phyloP scores from a whole-genome alignment of 2,113 vertebrate species.

The Lasiurus cinereus region DNA sequence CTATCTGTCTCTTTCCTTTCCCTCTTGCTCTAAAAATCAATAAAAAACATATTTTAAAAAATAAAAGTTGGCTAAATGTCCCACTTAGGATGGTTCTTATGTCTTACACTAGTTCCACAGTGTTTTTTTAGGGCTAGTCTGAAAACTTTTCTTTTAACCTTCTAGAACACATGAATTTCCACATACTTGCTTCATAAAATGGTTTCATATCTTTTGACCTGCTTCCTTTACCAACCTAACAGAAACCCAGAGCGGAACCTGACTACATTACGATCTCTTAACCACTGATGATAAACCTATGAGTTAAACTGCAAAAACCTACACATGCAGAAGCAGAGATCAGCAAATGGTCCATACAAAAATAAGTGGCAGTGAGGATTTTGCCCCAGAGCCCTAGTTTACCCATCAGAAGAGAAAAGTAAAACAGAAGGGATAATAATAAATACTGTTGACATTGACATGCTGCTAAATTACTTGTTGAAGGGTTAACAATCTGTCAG shows the following conservation, averaged over 20 bases:
- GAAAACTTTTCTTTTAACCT: slow-evolving; percentile 41
- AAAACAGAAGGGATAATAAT: background rate
- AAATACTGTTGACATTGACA: slow-evolving; percentile 3
- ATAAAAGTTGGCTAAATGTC: background rate
- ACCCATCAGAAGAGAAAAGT: background rate
- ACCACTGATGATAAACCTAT: background rate
- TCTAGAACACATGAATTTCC: slow-evolving; percentile 39
- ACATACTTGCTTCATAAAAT: slow-evolving; percentile 1
- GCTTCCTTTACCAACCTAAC: background rate
- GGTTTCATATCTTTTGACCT: slow-evolving; percentile 18
- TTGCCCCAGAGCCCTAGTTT: background rate
- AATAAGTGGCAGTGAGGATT: background rate
- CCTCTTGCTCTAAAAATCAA: no score
- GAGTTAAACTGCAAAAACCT: background rate
- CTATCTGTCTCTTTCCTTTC: no score
- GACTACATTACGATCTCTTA: background rate
- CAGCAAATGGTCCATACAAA: background rate
- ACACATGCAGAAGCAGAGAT: background rate
- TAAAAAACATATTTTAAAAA: no score
- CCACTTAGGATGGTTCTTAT: background rate
- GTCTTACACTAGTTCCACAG: background rate
- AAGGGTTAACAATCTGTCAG: background rate
- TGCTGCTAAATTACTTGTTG: background rate
- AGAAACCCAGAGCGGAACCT: background rate
- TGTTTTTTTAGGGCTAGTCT: background rate